phyloP scores from a whole-genome alignment of 2,888 invertebrate species.

The Ornithoptera priamus region DNA sequence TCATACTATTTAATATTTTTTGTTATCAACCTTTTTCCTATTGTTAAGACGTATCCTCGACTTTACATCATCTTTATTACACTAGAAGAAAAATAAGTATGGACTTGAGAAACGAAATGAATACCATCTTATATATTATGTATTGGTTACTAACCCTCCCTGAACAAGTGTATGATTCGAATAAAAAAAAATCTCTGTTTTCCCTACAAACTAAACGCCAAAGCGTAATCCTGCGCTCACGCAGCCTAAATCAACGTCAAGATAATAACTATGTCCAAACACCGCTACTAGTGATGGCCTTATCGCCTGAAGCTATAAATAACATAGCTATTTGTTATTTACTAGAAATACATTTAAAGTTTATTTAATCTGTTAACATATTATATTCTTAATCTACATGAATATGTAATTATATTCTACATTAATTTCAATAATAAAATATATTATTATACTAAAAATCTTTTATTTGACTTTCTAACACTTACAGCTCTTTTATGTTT shows the following conservation, averaged over 20 bases:
- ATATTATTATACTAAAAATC: too few relatives aligned
- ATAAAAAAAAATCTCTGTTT: slow-evolving; percentile 29
- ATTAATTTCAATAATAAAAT: too few relatives aligned
- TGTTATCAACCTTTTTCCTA: too few relatives aligned
- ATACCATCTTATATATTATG: neutral
- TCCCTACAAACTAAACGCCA: slow-evolving; percentile 24
- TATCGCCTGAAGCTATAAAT: slow-evolving; percentile 3
- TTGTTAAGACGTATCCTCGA: too few relatives aligned
- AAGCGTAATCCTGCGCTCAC: slow-evolving; percentile 31
- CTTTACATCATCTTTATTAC: too few relatives aligned
- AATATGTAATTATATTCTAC: too few relatives aligned
- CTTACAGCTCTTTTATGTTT: too few relatives aligned
- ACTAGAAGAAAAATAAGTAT: neutral
- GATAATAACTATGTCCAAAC: slow-evolving; percentile 47
- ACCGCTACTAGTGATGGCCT: slow-evolving; percentile 25
- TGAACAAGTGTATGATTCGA: slow-evolving; percentile 17
- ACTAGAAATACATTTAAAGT: neutral
- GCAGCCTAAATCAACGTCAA: slow-evolving; percentile 43
- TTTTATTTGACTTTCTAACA: too few relatives aligned
- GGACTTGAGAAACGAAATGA: neutral
- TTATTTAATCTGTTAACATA: neutral
- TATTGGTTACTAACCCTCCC: slow-evolving; percentile 10
- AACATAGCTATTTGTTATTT: slow-evolving; percentile 3
- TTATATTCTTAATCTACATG: too few relatives aligned
- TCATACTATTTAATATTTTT: too few relatives aligned